Evolutionary conservation across 2,113 vertebrate species (phyloP).

Genomic region (Sialia sialis): DNA sequence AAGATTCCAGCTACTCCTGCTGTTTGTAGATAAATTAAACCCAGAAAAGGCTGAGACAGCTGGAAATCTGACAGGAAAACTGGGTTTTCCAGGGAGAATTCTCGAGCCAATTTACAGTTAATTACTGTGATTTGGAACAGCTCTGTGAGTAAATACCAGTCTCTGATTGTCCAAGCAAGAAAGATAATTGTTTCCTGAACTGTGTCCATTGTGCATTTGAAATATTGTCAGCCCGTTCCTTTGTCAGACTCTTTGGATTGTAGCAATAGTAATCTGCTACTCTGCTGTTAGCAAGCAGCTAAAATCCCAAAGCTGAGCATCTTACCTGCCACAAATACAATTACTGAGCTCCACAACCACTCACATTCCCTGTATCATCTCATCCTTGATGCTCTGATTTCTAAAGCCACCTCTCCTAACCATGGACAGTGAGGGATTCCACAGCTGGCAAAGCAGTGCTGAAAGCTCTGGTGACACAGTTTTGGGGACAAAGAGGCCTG

Average conservation of each 20-base stretch:
- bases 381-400: not conserved
- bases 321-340: not conserved
- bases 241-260: not conserved
- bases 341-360: not conserved
- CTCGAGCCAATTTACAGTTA: conserved; percentile 64
- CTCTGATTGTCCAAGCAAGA: conserved; percentile 48
- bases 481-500: not conserved
- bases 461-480: not conserved
- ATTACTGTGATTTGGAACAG: conserved; percentile 67
- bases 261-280: not conserved
- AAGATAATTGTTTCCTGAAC: conserved; percentile 65
- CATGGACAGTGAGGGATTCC: rapidly evolving
- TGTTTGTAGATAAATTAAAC: conserved; percentile 35
- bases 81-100: conserved; percentile 52
- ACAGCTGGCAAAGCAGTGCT: not conserved
- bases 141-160: conserved; percentile 48
- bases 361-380: rapidly evolving
- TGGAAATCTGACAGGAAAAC: conserved; percentile 48
- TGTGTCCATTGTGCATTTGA: conserved; percentile 25
- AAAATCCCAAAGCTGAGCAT: not conserved
- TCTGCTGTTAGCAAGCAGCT: not conserved
- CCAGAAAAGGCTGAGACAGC: conserved; percentile 35
- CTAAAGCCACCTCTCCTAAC: not conserved
- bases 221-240: not conserved
- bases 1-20: not conserved